A percentile compares a stretch with the other conserved stretches of the same genome.
Evolutionary conservation across 1,140 invertebrate genomes (phyloP).

Genomic region (Heliconius congener): DNA sequence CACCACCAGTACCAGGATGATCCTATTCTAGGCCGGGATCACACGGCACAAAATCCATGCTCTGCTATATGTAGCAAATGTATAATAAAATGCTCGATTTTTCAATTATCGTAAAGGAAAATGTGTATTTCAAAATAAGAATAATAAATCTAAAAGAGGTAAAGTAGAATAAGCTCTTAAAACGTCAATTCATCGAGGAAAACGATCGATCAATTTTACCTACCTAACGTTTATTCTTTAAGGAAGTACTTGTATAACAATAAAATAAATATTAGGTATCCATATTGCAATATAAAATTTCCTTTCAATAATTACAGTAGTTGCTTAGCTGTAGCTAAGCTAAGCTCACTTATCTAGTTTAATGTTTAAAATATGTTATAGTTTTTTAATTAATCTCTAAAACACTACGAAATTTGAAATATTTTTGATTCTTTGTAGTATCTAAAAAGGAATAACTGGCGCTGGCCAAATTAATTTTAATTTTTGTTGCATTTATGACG

Average conservation of each 20-base stretch:
- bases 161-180: not conserved
- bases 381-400: no score
- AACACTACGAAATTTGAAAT: no score
- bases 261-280: not conserved
- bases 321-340: not conserved
- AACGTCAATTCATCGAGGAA: not conserved
- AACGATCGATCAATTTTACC: not conserved
- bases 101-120: no score
- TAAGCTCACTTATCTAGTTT: not conserved
- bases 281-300: not conserved
- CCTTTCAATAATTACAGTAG: not conserved
- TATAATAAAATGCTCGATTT: no score
- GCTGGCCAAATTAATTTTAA: not conserved
- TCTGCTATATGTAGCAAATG: no score
- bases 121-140: not conserved
- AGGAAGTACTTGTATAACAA: not conserved
- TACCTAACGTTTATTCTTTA: not conserved
- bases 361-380: no score
- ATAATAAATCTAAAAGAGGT: not conserved
- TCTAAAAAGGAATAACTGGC: no score
- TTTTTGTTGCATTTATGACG: not conserved
- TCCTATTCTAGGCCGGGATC: no score
- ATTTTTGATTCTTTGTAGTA: no score
- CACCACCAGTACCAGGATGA: no score
- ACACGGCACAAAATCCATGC: no score